Conservation (phyloP, 2,113 vertebrate genomes). For the Oriolus oriolus region DNA sequence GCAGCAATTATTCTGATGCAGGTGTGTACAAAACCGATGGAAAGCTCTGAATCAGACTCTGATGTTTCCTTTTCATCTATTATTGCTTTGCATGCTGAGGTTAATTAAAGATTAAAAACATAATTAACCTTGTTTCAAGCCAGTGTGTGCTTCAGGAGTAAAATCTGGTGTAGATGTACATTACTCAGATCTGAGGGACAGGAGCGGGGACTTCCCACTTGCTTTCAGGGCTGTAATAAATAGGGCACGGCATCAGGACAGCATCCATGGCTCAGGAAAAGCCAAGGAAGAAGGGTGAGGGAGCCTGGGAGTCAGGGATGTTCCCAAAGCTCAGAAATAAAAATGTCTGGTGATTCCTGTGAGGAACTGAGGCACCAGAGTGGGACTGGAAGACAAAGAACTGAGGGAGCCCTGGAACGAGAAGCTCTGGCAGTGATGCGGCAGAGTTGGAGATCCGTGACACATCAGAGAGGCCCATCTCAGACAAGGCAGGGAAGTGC, state of each 20-base stretch:
- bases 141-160: background rate
- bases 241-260: rapidly evolving
- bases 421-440: background rate
- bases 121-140: background rate
- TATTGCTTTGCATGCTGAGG: background rate
- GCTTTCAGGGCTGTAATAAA: background rate
- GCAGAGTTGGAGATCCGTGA: background rate
- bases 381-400: background rate
- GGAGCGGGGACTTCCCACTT: background rate
- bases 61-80: background rate
- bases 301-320: background rate
- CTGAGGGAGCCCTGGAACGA: background rate
- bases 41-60: background rate
- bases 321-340: background rate
- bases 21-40: background rate
- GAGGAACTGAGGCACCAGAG: background rate
- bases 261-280: background rate
- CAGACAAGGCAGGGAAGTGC: background rate
- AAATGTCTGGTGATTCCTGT: background rate
- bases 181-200: background rate
- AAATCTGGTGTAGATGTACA: background rate
- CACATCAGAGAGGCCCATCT: background rate
- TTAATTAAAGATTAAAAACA: background rate
- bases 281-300: background rate
- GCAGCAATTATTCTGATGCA: background rate